Evolutionary conservation across 2,888 invertebrate species (phyloP).

Genomic region (Tipula lateralis): DNA sequence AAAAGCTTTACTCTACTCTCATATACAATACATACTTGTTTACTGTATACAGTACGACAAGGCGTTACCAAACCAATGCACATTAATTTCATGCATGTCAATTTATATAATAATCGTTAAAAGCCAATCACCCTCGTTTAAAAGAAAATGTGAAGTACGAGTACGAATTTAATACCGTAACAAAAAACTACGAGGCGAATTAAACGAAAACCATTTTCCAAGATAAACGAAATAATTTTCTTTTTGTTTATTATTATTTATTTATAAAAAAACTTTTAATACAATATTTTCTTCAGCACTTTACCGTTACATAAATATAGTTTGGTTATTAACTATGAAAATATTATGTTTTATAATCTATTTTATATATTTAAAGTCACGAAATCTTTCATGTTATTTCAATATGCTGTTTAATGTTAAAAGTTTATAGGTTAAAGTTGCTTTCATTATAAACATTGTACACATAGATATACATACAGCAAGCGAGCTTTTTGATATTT

Average conservation of each 20-base stretch:
- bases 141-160: background rate
- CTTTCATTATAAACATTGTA: background rate
- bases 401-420: background rate
- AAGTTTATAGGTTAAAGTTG: conserved; percentile 19
- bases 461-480: background rate
- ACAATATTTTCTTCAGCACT: background rate
- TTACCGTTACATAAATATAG: background rate
- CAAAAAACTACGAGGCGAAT: background rate
- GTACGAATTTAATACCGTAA: background rate
- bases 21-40: background rate
- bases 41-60: background rate
- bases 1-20: no score
- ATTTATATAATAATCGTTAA: background rate
- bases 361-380: background rate
- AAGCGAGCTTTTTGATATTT: background rate
- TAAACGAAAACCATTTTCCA: background rate
- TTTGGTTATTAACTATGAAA: background rate
- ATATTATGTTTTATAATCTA: background rate
- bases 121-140: background rate
- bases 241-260: background rate
- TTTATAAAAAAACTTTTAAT: background rate
- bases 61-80: background rate
- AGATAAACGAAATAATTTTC: conserved; percentile 11
- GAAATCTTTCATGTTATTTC: background rate
- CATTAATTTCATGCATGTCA: background rate